Evolutionary conservation across 2,113 vertebrate species (phyloP).

Genomic region (Rhinoptilus africanus): DNA sequence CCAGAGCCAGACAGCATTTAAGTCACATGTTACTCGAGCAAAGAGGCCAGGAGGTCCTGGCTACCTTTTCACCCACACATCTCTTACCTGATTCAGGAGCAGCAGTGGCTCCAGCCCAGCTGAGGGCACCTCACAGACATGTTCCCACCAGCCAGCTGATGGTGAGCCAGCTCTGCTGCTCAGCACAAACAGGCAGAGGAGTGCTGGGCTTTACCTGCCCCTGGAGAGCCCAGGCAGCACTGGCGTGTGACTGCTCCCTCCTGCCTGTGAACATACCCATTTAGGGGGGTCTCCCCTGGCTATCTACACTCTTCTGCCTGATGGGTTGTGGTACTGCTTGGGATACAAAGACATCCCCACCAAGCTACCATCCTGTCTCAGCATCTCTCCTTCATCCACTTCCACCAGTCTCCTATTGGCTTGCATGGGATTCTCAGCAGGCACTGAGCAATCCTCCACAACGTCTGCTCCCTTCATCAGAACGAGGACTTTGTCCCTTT

Average conservation of each 20-base stretch:
- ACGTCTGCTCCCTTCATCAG: not conserved
- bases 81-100: not conserved
- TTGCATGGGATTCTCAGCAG: not conserved
- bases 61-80: not conserved
- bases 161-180: not conserved
- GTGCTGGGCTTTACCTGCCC: not conserved
- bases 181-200: not conserved
- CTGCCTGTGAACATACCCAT: not conserved
- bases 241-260: not conserved
- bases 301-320: not conserved
- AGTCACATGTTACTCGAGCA: fast-evolving
- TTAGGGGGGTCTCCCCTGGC: not conserved
- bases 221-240: not conserved
- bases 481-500: not conserved
- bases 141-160: not conserved
- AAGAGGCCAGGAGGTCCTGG: not conserved
- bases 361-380: not conserved
- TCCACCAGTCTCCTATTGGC: not conserved
- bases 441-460: not conserved
- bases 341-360: not conserved
- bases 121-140: fast-evolving
- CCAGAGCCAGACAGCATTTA: not conserved
- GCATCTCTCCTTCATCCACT: not conserved
- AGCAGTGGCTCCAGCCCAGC: not conserved
- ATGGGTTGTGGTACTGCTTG: not conserved